Evolutionary conservation across 37 sponge, comb jelly and placozoan genomes (phyloP), one percentile per base, ranked within the genome.

Genomic region (Ephydatia muelleri): DNA sequence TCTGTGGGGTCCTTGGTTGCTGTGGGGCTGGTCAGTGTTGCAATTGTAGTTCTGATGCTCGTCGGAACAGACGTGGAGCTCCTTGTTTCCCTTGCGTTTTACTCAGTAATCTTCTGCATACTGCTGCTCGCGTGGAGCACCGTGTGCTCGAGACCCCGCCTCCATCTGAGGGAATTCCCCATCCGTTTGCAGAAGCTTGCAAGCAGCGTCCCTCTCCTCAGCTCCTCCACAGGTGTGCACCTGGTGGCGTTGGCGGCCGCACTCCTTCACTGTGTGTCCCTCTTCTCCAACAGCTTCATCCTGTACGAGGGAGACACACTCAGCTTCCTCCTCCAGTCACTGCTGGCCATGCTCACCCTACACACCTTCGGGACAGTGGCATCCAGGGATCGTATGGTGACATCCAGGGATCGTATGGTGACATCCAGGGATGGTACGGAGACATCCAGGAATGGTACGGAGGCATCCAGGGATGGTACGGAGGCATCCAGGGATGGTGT

Each of bases 261-360:
- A 5, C 57, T 85, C 33, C 49, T 88, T 8, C 84, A 86, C 49
- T 31, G 81, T 26, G 34, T 93, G 5, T 68, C 91, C 26, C 84
- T 93, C 29, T 77, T 93, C 31, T 94, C 97, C 5, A 96, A 94
- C 86, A 95, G 96, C 67, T 99, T 86, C 83, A 83, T 99, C 13
- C 75, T 93, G 38, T 88, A 94, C 75, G 99, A 99, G 80, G 94
- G 86, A 67, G 86, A 87, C 26, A 67, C 89, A 72, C 48, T 85
- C 37, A 28, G 77, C 8, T 95, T 88, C 79, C 87, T 95, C 72
- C 65, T 89, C 43, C 91, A 89, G 66, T 82, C 94, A 12, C 67
- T 93, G 25, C 40, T 88, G 28, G 49, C 86, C 6, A 49, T 48
- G 40, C 43, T 80, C 28, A 71, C 80, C 32, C 28, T 86, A 0